Evolutionary conservation across 1,140 invertebrate species (phyloP).

Genomic region (Pantala flavescens): DNA sequence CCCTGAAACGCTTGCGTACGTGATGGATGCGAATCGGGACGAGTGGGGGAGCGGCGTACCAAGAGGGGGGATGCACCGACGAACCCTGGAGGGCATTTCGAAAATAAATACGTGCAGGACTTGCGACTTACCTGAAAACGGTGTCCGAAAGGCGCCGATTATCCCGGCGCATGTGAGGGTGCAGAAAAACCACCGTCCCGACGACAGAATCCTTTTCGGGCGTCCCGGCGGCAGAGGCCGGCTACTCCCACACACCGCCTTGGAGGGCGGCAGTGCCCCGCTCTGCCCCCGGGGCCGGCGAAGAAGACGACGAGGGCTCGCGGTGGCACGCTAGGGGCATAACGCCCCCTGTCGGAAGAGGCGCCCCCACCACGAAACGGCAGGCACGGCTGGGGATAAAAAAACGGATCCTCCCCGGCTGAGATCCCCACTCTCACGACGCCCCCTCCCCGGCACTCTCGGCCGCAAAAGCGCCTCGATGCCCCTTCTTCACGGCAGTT

Average conservation of each 20-base stretch:
- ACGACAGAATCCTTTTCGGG: neutral
- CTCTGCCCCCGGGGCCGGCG: neutral
- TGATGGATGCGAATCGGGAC: neutral
- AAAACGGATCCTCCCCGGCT: neutral
- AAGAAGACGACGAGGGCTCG: neutral
- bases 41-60: neutral
- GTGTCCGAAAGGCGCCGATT: neutral
- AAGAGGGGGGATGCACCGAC: neutral
- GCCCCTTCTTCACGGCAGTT: neutral
- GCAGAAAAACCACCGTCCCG: neutral
- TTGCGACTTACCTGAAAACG: neutral
- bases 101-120: no score
- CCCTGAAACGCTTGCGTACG: no score
- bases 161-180: neutral
- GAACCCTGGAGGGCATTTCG: no score
- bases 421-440: neutral
- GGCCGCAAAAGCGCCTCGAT: neutral
- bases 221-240: neutral
- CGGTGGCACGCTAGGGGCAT: neutral
- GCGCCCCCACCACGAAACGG: neutral
- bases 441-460: neutral
- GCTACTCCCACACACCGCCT: conserved; percentile 1
- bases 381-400: neutral
- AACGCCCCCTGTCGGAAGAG: neutral
- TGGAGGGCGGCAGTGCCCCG: conserved; percentile 3